phyloP scores from a whole-genome alignment of 2,797 vertebrate species.

The Pitangus sulphuratus region DNA sequence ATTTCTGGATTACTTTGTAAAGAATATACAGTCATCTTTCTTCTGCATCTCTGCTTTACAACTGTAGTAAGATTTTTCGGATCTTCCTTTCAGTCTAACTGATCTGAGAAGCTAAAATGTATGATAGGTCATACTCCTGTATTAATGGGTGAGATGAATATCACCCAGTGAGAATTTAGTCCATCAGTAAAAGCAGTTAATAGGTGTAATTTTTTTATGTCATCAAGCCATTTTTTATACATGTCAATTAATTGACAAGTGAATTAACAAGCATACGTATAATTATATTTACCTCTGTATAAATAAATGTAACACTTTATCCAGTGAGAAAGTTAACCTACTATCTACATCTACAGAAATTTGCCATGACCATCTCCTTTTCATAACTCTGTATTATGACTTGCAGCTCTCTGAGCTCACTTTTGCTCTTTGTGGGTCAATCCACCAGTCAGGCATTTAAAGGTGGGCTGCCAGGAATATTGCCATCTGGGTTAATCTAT shows the following conservation, averaged over 20 bases:
- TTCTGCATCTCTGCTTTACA: not conserved
- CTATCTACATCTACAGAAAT: not conserved
- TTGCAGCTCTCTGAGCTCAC: not conserved
- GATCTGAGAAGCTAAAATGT: not conserved
- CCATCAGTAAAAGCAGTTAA: not conserved
- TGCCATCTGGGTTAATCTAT: not conserved
- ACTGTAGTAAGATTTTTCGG: not conserved
- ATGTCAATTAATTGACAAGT: not conserved
- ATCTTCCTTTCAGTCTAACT: not conserved
- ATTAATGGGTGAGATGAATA: not conserved
- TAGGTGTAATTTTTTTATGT: not conserved
- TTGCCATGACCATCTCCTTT: not conserved
- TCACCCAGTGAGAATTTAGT: not conserved
- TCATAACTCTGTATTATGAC: accelerated
- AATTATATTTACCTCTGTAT: not conserved
- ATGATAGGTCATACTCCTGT: not conserved
- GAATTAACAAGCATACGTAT: not conserved
- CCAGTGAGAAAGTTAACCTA: not conserved
- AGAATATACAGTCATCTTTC: not conserved
- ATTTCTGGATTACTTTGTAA: not conserved
- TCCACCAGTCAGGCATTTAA: not conserved
- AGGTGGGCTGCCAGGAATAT: not conserved
- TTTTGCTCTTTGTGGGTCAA: not conserved
- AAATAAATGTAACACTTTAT: not conserved
- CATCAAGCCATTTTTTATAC: not conserved